Evolutionary conservation across 2,113 vertebrate genomes (phyloP), one percentile per base, ranked within the genome.

Genomic region (Carollia perspicillata): DNA sequence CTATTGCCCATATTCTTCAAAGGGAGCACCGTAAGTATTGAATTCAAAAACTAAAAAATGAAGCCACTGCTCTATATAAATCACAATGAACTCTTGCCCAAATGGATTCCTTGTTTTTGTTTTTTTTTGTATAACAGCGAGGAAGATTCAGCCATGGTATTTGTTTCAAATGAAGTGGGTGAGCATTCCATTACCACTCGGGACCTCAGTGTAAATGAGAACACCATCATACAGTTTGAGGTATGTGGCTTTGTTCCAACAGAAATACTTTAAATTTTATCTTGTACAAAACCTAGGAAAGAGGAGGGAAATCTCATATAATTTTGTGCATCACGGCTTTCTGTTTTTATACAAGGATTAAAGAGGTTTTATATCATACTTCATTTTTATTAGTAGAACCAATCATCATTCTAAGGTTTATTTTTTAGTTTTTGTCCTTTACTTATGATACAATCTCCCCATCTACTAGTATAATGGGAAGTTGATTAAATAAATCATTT

Each of bases 141-240:
- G 96, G 99, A 99, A 98, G 99, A 99, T 97, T 99, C 99, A 5
- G 99, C 99, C n/a, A 99, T 99, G 99, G 99, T 99, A 84, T 99
- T 99, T 98, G 98, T 99, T 97, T 99, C 99, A 96, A 99, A 99
- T 97, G 99, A 99, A 98, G 98, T 99, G 58, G 99, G 99, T 71
- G 99, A 99, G 85, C 99, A 99, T 96, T 99, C 99, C 51, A 99
- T 99, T 71, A 99, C 99, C 95, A 99, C 99, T 65, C 98, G 99
- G 71, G 99, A 99, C 98, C 98, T 99, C 85, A 99, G 98, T 92
- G 99, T 99, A 71, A 99, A 99, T 95, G 99, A 99, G 98, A 99
- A 99, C 97, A 99, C 99, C 47, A 99, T 99, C 96, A 98, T 99
- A 94, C 99, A 99, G 23, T 99, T 99, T 98, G 99, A 99, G 99